Percentiles rank a stretch among this genome's conserved stretches.
Conservation (phyloP, 1,140 invertebrate genomes). For the Drosophila lacertosa region DNA sequence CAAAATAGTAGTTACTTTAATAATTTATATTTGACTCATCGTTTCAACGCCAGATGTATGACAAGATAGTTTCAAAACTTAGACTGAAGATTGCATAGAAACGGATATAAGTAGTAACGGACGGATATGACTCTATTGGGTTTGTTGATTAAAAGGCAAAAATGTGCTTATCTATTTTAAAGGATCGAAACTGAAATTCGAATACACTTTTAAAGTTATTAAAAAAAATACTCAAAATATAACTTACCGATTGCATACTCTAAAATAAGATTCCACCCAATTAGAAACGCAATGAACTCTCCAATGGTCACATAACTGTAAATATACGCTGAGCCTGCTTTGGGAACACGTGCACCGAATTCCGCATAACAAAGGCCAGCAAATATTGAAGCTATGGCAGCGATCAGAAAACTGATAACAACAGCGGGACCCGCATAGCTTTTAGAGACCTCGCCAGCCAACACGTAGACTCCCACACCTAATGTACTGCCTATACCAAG, state of each 20-base stretch:
- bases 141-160: too few relatives aligned
- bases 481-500: constrained; percentile 94
- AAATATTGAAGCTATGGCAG: constrained; percentile 94
- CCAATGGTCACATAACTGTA: constrained; percentile 95
- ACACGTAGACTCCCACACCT: constrained; percentile 96
- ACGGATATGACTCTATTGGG: too few relatives aligned
- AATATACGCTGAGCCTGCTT: constrained; percentile 93
- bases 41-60: too few relatives aligned
- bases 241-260: constrained; percentile 94
- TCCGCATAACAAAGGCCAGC: constrained; percentile 95
- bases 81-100: too few relatives aligned
- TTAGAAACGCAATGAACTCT: constrained; percentile 91
- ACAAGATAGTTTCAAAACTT: too few relatives aligned
- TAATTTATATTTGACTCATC: too few relatives aligned
- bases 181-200: too few relatives aligned
- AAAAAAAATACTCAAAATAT: too few relatives aligned
- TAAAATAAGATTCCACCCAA: constrained; percentile 95
- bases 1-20: too few relatives aligned
- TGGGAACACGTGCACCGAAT: constrained; percentile 93
- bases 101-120: too few relatives aligned
- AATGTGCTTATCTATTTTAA: too few relatives aligned
- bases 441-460: constrained; percentile 94
- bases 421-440: constrained; percentile 93
- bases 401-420: constrained; percentile 93
- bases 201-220: too few relatives aligned